Conservation (phyloP, 1,140 invertebrate species). For the Samia ricini region DNA sequence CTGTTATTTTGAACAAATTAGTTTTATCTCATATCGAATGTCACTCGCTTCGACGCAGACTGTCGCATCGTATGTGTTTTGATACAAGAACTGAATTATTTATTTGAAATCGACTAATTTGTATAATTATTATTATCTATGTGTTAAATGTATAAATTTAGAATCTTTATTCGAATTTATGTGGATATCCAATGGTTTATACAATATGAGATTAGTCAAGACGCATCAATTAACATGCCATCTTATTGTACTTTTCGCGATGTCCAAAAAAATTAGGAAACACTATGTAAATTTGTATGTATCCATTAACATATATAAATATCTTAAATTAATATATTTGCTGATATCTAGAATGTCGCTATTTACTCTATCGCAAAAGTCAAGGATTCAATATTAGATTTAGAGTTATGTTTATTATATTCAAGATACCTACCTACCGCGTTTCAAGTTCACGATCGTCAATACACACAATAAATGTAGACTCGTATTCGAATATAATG, state of each 20-base stretch:
- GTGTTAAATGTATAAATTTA: no score
- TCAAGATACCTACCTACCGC: background rate
- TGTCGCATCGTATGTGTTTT: constrained; percentile 13
- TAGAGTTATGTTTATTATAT: background rate
- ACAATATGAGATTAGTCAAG: no score
- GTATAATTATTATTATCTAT: no score
- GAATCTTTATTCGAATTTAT: no score
- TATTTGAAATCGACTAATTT: background rate
- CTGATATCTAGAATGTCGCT: background rate
- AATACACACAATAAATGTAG: background rate
- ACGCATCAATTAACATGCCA: no score
- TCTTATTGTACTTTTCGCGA: no score
- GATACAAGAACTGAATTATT: constrained; percentile 21
- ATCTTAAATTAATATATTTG: background rate
- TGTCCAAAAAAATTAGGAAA: background rate
- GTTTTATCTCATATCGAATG: constrained; percentile 17
- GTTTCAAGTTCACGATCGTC: background rate
- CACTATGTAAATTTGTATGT: background rate
- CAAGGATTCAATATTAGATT: background rate
- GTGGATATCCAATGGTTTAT: no score
- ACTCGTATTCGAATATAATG: background rate
- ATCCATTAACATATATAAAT: background rate
- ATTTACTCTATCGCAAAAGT: background rate
- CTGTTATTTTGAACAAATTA: constrained; percentile 19
- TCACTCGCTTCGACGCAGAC: background rate